phyloP scores from a whole-genome alignment of 2,797 vertebrate species.

The Huso huso region DNA sequence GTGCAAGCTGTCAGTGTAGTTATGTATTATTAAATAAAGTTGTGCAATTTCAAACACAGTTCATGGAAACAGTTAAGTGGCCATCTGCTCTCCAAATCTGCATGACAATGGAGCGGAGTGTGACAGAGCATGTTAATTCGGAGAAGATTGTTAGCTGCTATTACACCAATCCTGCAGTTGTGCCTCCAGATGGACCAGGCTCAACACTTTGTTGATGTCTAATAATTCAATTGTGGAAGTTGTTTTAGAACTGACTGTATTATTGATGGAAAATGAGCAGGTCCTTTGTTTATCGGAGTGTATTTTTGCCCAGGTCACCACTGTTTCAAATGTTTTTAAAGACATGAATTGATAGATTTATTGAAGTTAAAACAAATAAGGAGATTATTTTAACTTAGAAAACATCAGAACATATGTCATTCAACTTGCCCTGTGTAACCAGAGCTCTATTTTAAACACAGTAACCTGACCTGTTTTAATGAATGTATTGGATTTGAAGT shows the following conservation, averaged over 20 bases:
- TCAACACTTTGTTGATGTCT: neutral
- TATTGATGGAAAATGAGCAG: neutral
- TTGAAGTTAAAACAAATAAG: too few species aligned
- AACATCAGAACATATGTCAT: too few species aligned
- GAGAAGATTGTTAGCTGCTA: conserved; percentile 17
- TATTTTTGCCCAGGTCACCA: neutral
- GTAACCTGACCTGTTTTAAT: too few species aligned
- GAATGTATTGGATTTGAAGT: too few species aligned
- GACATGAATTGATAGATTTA: too few species aligned
- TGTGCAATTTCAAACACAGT: neutral
- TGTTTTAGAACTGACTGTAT: neutral
- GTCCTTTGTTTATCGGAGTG: neutral
- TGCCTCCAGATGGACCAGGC: neutral
- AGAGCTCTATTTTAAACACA: too few species aligned
- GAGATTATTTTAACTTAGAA: too few species aligned
- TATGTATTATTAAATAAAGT: neutral
- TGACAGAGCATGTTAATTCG: conserved; percentile 28
- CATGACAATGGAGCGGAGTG: conserved; percentile 30
- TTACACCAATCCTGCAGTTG: conserved; percentile 1
- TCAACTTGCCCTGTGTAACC: too few species aligned
- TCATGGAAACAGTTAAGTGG: neutral
- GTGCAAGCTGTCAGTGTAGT: neutral
- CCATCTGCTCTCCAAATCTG: neutral
- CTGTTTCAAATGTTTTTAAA: too few species aligned
- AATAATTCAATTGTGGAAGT: neutral